These are phyloP conservation scores for Paramormyrops hopkinsi DNA, from an alignment of 2,797 vertebrate species.

Conservation along the genomic window DNA sequence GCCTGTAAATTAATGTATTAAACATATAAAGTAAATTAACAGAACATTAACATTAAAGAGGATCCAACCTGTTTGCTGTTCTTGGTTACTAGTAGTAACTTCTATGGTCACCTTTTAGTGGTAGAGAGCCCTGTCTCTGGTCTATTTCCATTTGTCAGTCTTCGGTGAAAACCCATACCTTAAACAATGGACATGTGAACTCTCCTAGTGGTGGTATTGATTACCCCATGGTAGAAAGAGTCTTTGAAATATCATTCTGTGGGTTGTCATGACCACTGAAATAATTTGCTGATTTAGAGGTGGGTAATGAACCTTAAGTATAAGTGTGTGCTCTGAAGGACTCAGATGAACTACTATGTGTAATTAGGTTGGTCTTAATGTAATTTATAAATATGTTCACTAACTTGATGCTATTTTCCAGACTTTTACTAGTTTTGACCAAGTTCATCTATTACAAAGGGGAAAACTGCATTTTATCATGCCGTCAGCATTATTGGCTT, in stretches of 20 bases:
- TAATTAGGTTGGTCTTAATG: not conserved
- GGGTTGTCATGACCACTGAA: not conserved
- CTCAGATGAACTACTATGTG: not conserved
- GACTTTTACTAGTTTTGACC: not conserved
- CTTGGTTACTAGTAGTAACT: not conserved
- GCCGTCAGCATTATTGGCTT: not conserved
- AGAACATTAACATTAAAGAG: not conserved
- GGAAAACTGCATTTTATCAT: not conserved
- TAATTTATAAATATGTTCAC: not conserved
- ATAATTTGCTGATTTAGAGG: not conserved
- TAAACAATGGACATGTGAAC: not conserved
- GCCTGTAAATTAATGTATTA: not conserved
- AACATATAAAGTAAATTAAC: not conserved
- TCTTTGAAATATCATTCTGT: not conserved
- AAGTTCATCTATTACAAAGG: not conserved
- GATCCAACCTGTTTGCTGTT: not conserved
- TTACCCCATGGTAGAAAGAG: not conserved
- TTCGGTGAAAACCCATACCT: not conserved
- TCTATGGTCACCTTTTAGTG: not conserved
- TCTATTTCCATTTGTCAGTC: not conserved
- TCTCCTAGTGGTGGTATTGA: not conserved
- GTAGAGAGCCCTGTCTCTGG: not conserved
- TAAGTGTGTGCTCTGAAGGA: not conserved
- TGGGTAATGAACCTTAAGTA: not conserved
- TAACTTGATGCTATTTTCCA: not conserved